phyloP scores from a whole-genome alignment of 2,888 invertebrate species.

The Dendrolimus pini region DNA sequence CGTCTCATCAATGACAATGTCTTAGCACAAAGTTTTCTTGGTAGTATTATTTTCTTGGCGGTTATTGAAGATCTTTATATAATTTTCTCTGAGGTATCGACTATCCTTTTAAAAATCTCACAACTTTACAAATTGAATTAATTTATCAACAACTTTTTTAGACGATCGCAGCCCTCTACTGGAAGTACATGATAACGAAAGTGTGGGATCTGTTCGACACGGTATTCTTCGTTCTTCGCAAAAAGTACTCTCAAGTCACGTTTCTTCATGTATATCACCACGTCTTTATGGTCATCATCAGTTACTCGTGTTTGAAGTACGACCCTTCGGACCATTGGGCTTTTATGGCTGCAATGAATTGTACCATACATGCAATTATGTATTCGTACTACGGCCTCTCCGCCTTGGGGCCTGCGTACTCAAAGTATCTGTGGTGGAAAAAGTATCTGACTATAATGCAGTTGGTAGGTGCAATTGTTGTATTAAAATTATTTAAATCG shows the following conservation, averaged over 20 bases:
- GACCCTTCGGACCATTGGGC: conserved; percentile 84
- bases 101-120: too few relatives aligned
- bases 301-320: conserved; percentile 83
- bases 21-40: too few relatives aligned
- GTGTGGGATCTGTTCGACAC: conserved; percentile 83
- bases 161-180: conserved; percentile 39
- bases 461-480: conserved; percentile 66
- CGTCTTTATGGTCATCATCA: conserved; percentile 80
- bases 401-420: conserved; percentile 80
- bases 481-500: not conserved
- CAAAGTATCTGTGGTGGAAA: conserved; percentile 89
- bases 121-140: too few relatives aligned
- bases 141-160: conserved; percentile 11
- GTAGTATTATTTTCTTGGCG: too few relatives aligned
- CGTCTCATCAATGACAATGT: too few relatives aligned
- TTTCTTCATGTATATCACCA: conserved; percentile 93
- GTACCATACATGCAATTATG: conserved; percentile 84
- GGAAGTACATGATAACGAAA: conserved; percentile 85
- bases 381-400: conserved; percentile 84
- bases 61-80: too few relatives aligned
- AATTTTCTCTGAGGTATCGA: too few relatives aligned
- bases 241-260: conserved; percentile 82
- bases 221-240: conserved; percentile 89
- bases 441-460: conserved; percentile 85
- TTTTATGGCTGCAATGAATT: conserved; percentile 81